Evolutionary conservation across 1,140 invertebrate genomes (phyloP), one percentile per base, ranked within the genome.

Genomic region (Philaenus spumarius): DNA sequence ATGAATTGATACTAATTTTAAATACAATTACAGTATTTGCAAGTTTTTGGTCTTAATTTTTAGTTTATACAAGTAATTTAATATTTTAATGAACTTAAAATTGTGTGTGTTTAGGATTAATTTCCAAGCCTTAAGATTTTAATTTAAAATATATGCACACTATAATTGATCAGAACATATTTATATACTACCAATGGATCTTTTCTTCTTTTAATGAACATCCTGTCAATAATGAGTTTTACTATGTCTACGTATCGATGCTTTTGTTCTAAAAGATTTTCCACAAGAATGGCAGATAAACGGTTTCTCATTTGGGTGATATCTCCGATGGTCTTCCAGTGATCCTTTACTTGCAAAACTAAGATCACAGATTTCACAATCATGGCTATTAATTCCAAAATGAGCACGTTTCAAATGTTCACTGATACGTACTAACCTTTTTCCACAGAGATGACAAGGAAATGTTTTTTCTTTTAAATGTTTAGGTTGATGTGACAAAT

Each of bases 301-400:
- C 2, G 82, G 82, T 15, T 78, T 73, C 67, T 83, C 81, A 0
- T 80, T 78, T 0, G 77, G 80, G 55, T 86, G 83, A n/a, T 79
- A 82, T 19, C 73, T 71, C 17, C 76, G 72, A n/a, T 78, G 75
- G 58, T 81, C 78, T 2, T 77, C 73, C 9, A 59, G 42, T 43
- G 34, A 75, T 7, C 74, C 68, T 34, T 75, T 74, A 1, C 75
- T 77, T 0, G 74, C 70, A 60, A 80, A 81, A 62, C 70, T 72
- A 26, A 75, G 65, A 0, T 69, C 72, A 62, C 79, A 81, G 26
- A 79, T 65, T 55, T 78, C 77, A 61, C 78, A 80, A 0, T 73
- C 59, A 57, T 77, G 75, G 55, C 80, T 78, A 59, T 80, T 80
- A 1, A 80, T 75, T 0, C 78, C 72, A 46, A 48, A 39, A 45